phyloP scores from a whole-genome alignment of 2,113 vertebrate genomes.

The Pteruthius melanotis region DNA sequence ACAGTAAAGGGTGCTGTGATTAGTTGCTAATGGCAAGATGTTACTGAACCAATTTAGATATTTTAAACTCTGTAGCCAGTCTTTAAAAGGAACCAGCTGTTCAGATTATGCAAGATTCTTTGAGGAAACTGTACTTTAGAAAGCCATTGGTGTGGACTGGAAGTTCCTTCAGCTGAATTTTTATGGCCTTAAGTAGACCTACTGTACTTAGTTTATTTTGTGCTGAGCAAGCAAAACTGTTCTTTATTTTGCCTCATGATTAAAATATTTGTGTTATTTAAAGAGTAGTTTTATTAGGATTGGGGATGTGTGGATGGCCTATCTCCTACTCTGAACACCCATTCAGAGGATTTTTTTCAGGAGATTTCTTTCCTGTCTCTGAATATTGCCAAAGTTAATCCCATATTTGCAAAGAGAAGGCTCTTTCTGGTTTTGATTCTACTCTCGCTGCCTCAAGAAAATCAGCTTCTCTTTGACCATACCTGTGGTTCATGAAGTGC shows the following conservation, averaged over 20 bases:
- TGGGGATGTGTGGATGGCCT: not conserved
- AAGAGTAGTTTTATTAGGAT: not conserved
- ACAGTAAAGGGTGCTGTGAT: not conserved
- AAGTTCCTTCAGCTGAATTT: not conserved
- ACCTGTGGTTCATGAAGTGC: not conserved
- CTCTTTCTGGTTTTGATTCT: not conserved
- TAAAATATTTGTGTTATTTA: not conserved
- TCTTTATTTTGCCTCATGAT: not conserved
- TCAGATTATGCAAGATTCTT: not conserved
- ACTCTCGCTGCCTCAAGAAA: rapidly evolving
- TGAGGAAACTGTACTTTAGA: not conserved
- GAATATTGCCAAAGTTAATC: not conserved
- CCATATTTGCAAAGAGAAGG: not conserved
- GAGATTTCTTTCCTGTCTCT: not conserved
- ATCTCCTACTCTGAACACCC: not conserved
- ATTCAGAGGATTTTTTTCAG: not conserved
- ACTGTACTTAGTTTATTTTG: not conserved
- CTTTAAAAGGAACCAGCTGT: not conserved
- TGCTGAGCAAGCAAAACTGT: not conserved
- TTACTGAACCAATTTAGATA: not conserved
- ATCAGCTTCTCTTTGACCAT: not conserved
- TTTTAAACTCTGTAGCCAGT: not conserved
- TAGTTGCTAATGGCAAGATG: not conserved
- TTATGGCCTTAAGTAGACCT: not conserved
- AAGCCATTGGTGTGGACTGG: not conserved